A percentile compares a stretch with the other conserved stretches of the same genome.
Conservation (phyloP, 1,140 invertebrate genomes). For the Caenorhabditis tropicalis region DNA sequence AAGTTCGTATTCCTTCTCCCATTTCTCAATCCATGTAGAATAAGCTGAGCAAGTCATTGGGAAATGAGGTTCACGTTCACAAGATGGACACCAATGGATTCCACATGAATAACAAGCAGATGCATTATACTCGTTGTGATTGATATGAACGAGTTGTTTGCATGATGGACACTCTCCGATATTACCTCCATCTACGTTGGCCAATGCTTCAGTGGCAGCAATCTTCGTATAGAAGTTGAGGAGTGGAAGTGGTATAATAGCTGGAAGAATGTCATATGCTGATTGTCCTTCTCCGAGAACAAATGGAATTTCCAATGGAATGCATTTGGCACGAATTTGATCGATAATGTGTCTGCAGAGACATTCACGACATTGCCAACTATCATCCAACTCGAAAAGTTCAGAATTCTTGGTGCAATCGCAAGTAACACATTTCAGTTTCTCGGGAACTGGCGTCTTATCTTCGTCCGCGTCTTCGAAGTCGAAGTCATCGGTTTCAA, state of each 20-base stretch:
- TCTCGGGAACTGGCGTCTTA: not conserved
- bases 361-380: constrained; percentile 50
- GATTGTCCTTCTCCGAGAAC: constrained; percentile 38
- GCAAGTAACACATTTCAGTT: constrained; percentile 44
- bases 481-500: constrained; percentile 35
- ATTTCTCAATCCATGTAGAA: constrained; percentile 38
- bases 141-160: constrained; percentile 29
- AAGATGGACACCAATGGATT: constrained; percentile 45
- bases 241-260: constrained; percentile 49
- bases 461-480: constrained; percentile 21
- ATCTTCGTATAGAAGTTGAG: constrained; percentile 52
- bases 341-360: constrained; percentile 40
- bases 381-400: constrained; percentile 52
- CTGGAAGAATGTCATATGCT: constrained; percentile 47
- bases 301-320: constrained; percentile 49
- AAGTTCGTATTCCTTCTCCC: constrained; percentile 44
- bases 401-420: constrained; percentile 12
- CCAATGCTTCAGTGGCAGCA: constrained; percentile 34
- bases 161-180: constrained; percentile 49
- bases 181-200: constrained; percentile 7
- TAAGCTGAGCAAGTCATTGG: constrained; percentile 39
- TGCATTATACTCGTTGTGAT: not conserved
- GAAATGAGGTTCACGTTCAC: constrained; percentile 46
- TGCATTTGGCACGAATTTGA: constrained; percentile 32
- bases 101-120: constrained; percentile 28